Evolutionary conservation across 2,113 vertebrate species (phyloP).

Genomic region (Saimiri boliviensis): DNA sequence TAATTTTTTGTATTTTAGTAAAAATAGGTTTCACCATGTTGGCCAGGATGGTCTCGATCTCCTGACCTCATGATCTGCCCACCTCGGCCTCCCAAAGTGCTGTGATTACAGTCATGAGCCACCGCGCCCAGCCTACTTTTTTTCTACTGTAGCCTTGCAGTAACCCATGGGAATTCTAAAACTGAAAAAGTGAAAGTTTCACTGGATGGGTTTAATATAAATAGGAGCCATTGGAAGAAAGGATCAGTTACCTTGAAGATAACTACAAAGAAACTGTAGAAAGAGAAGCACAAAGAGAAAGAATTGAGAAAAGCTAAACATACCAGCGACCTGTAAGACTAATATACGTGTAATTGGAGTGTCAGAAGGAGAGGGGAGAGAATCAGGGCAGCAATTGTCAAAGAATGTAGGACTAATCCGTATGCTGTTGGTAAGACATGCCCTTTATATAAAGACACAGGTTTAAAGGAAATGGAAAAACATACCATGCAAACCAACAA

Average conservation of each 20-base stretch:
- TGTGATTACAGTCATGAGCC: no score
- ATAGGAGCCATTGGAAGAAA: not conserved
- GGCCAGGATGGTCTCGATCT: no score
- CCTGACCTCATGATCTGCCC: no score
- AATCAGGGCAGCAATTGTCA: not conserved
- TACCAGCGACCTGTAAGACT: not conserved
- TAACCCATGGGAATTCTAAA: not conserved
- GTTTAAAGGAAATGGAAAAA: not conserved
- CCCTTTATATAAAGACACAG: not conserved
- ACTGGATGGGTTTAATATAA: not conserved
- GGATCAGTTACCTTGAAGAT: not conserved
- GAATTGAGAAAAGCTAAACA: not conserved
- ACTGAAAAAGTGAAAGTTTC: not conserved
- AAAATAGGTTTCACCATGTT: no score
- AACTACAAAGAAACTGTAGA: not conserved
- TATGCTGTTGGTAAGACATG: not conserved
- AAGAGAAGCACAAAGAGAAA: not conserved
- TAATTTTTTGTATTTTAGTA: no score
- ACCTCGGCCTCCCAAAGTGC: no score
- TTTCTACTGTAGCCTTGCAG: no score
- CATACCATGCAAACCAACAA: not conserved
- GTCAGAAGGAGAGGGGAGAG: not conserved
- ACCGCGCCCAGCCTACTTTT: no score
- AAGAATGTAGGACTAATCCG: not conserved
- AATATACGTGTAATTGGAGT: not conserved